These are phyloP conservation scores for Phaedon cochleariae DNA, from an alignment of 2,888 invertebrate species.

Conservation along the genomic window DNA sequence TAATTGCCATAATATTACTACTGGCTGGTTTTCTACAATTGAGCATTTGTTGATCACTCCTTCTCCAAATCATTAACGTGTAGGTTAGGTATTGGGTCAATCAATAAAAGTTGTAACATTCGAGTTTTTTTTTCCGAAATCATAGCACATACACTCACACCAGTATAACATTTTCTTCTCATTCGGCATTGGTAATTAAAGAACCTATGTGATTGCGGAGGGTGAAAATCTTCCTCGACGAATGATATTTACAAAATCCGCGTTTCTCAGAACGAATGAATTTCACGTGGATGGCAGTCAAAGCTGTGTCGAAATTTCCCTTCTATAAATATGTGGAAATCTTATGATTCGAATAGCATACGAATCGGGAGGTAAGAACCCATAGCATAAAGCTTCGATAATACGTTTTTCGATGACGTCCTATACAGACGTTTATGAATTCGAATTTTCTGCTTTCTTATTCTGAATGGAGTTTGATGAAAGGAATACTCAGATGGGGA, in stretches of 20 bases:
- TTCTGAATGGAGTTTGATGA: slow-evolving; percentile 8
- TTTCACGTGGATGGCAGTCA: not conserved
- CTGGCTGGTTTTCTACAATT: too few relatives aligned
- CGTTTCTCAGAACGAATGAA: not conserved
- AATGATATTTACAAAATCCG: not conserved
- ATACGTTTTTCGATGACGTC: slow-evolving; percentile 2
- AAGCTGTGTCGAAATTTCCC: slow-evolving; percentile 7
- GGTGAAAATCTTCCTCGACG: not conserved
- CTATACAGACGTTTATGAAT: slow-evolving; percentile 7
- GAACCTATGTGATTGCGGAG: too few relatives aligned
- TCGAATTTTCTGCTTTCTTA: slow-evolving; percentile 15
- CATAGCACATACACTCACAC: too few relatives aligned
- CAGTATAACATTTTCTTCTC: too few relatives aligned
- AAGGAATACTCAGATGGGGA: not conserved
- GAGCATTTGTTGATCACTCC: too few relatives aligned
- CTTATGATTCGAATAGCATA: slow-evolving; percentile 8
- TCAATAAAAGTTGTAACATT: too few relatives aligned
- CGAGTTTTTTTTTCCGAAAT: too few relatives aligned
- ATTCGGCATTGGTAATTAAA: too few relatives aligned
- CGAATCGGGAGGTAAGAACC: slow-evolving; percentile 10
- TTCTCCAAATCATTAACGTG: too few relatives aligned
- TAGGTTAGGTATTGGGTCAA: too few relatives aligned
- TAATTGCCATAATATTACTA: too few relatives aligned
- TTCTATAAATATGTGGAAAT: slow-evolving; percentile 9
- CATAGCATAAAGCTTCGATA: slow-evolving; percentile 7